These are phyloP conservation scores for Oscheius myriophilus DNA, from an alignment of 2,888 invertebrate genomes.

Conservation along the genomic window DNA sequence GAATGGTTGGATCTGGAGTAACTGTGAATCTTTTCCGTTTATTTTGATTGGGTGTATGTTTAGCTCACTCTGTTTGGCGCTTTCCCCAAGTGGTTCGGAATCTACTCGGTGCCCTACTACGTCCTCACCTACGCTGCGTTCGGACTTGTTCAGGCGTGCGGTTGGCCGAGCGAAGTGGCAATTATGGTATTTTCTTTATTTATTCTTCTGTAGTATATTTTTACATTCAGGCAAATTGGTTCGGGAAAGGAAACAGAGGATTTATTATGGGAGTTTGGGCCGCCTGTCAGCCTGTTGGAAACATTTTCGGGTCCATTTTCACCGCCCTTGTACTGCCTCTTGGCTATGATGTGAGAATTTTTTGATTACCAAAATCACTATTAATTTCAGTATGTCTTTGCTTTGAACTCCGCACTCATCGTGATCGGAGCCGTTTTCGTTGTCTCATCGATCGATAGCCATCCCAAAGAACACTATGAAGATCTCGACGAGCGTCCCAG, in stretches of 20 bases:
- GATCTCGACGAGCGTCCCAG: constrained; percentile 50
- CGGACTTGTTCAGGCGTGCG: constrained; percentile 74
- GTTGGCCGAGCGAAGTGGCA: constrained; percentile 74
- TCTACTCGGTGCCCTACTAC: constrained; percentile 72
- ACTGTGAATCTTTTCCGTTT: constrained; percentile 63
- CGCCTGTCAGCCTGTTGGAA: constrained; percentile 74
- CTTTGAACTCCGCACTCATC: constrained; percentile 72
- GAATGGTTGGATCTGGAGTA: constrained; percentile 73
- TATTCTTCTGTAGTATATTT: not conserved
- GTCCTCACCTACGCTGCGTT: constrained; percentile 72
- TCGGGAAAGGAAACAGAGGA: constrained; percentile 73
- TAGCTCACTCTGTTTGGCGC: constrained; percentile 73
- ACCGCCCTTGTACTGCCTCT: constrained; percentile 72
- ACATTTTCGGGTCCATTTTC: constrained; percentile 73
- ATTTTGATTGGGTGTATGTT: constrained; percentile 28
- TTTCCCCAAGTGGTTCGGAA: constrained; percentile 72
- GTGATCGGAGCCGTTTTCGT: constrained; percentile 67
- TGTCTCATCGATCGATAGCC: constrained; percentile 68
- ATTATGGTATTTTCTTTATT: constrained; percentile 71
- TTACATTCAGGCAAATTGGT: constrained; percentile 72
- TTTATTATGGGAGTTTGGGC: constrained; percentile 74
- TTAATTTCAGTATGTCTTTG: constrained; percentile 24
- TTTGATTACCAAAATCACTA: not conserved
- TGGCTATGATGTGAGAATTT: constrained; percentile 73
- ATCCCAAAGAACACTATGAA: constrained; percentile 68